Evolutionary conservation across 2,888 invertebrate species (phyloP).

Genomic region (Ceraclea dissimilis): DNA sequence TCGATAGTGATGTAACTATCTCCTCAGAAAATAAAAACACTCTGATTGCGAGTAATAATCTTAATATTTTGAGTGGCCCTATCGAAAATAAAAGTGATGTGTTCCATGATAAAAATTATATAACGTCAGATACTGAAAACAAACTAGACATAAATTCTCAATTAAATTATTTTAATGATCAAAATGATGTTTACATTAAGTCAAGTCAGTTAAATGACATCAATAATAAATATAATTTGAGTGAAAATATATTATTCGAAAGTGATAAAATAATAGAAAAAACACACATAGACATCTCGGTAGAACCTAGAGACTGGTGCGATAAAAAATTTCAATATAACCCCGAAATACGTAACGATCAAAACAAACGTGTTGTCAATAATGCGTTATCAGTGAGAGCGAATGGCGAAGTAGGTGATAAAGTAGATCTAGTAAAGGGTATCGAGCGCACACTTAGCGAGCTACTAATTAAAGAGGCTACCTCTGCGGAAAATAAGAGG

Average conservation of each 20-base stretch:
- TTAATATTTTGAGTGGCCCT: too few relatives aligned
- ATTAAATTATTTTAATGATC: too few relatives aligned
- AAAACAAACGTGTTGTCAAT: background rate
- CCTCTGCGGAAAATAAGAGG: slow-evolving; percentile 40
- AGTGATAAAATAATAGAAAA: slow-evolving; percentile 7
- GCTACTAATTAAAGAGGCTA: slow-evolving; percentile 48
- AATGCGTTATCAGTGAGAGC: slow-evolving; percentile 16
- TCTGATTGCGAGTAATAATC: too few relatives aligned
- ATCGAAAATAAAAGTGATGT: too few relatives aligned
- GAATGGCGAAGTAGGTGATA: slow-evolving; percentile 26
- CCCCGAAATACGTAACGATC: background rate
- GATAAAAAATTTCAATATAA: slow-evolving; percentile 1
- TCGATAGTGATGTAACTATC: too few relatives aligned
- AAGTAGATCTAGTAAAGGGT: slow-evolving; percentile 43
- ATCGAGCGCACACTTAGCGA: slow-evolving; percentile 49
- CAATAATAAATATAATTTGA: background rate
- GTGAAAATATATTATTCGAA: background rate
- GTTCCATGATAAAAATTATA: too few relatives aligned
- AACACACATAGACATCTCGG: slow-evolving; percentile 18
- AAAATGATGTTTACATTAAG: too few relatives aligned
- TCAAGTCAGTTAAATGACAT: too few relatives aligned
- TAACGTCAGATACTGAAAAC: too few relatives aligned
- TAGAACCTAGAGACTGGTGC: slow-evolving; percentile 7
- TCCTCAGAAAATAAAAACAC: too few relatives aligned
- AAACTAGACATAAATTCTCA: too few relatives aligned